A percentile compares a stretch with the other conserved stretches of the same genome.
phyloP scores from a whole-genome alignment of 2,797 vertebrate species.

The Lycodopsis pacificus region DNA sequence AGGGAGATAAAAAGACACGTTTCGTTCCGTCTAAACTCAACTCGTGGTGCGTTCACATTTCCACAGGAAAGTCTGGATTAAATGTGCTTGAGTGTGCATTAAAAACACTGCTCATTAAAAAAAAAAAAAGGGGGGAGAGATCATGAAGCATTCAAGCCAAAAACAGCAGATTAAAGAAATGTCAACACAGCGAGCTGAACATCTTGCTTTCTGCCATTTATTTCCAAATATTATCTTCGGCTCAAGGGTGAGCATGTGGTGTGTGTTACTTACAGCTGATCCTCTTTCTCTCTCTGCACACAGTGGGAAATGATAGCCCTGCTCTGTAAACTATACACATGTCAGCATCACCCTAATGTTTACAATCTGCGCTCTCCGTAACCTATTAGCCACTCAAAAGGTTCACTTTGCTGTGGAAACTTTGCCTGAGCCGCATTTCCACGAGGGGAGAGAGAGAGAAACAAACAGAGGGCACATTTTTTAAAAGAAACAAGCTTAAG shows the following conservation, averaged over 20 bases:
- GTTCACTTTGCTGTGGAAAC: slow-evolving; percentile 59
- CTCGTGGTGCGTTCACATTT: slow-evolving; percentile 19
- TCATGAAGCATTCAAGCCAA: slow-evolving; percentile 34
- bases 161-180: slow-evolving; percentile 54
- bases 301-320: slow-evolving; percentile 56
- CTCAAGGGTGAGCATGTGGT: slow-evolving; percentile 75
- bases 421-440: slow-evolving; percentile 45
- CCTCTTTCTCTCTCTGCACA: slow-evolving; percentile 22
- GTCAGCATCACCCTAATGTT: slow-evolving; percentile 72
- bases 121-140: slow-evolving; percentile 9
- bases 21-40: slow-evolving; percentile 39
- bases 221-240: slow-evolving; percentile 72
- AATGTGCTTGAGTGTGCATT: neutral
- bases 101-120: slow-evolving; percentile 1
- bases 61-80: slow-evolving; percentile 9
- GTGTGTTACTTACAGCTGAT: slow-evolving; percentile 73
- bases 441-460: slow-evolving; percentile 11
- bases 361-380: slow-evolving; percentile 65
- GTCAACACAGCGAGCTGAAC: slow-evolving; percentile 64
- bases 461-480: slow-evolving; percentile 14
- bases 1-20: slow-evolving; percentile 55
- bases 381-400: slow-evolving; percentile 69
- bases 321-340: slow-evolving; percentile 72
- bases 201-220: slow-evolving; percentile 55
- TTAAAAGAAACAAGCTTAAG: slow-evolving; percentile 25